Conservation (phyloP, 2,888 invertebrate species). For the Vesta saturnalis region DNA sequence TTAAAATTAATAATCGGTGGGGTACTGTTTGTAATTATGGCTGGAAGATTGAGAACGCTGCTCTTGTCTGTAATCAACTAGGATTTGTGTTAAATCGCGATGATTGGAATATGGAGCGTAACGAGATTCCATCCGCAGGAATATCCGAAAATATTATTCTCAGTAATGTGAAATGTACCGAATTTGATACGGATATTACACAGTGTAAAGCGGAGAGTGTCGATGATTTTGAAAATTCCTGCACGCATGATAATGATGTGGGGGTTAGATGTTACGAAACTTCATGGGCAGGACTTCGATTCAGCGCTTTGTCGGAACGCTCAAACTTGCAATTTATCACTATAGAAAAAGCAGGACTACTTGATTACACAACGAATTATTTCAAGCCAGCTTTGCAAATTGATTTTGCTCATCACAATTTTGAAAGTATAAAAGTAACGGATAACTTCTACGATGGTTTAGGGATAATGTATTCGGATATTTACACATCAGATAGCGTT, state of each 20-base stretch:
- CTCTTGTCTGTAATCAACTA: slow-evolving; percentile 93
- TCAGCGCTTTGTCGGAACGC: slow-evolving; percentile 88
- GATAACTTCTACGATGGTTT: slow-evolving; percentile 94
- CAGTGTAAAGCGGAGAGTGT: slow-evolving; percentile 83
- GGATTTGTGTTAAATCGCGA: slow-evolving; percentile 92
- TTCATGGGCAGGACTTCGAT: slow-evolving; percentile 93
- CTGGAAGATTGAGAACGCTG: slow-evolving; percentile 92
- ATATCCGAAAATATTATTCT: slow-evolving; percentile 80
- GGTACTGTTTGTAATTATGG: slow-evolving; percentile 97
- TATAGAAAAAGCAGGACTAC: slow-evolving; percentile 90
- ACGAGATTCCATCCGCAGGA: slow-evolving; percentile 82
- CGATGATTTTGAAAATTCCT: slow-evolving; percentile 88
- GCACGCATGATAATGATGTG: slow-evolving; percentile 87
- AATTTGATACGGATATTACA: slow-evolving; percentile 90
- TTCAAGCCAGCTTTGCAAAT: slow-evolving; percentile 92
- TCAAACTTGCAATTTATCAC: slow-evolving; percentile 88
- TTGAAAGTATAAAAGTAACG: slow-evolving; percentile 82
- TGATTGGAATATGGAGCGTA: slow-evolving; percentile 87
- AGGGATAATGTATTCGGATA: slow-evolving; percentile 93
- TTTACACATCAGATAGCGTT: slow-evolving; percentile 85
- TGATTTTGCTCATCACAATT: slow-evolving; percentile 83
- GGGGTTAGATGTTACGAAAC: slow-evolving; percentile 89
- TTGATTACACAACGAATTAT: slow-evolving; percentile 89
- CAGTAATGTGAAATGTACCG: slow-evolving; percentile 90
- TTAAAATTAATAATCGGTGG: slow-evolving; percentile 88